phyloP scores from a whole-genome alignment of 2,888 invertebrate species.

The Diarsia rubi region DNA sequence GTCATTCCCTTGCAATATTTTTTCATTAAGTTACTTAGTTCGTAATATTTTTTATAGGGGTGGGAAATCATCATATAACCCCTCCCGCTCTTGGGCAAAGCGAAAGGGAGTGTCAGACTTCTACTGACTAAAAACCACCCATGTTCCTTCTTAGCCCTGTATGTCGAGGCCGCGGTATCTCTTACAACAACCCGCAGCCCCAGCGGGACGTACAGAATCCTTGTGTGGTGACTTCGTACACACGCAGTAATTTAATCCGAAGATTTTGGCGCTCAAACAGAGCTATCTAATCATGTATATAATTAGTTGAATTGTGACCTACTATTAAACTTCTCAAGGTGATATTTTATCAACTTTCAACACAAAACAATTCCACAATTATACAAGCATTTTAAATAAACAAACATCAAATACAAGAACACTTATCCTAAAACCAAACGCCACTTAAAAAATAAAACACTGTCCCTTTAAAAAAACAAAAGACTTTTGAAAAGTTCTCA shows the following conservation, averaged over 20 bases:
- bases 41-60: too few species aligned
- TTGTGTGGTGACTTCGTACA: too few species aligned
- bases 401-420: slow-evolving; percentile 3
- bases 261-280: neutral
- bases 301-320: neutral
- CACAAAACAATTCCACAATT: neutral
- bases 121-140: too few species aligned
- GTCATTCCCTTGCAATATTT: too few species aligned
- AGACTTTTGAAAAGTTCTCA: slow-evolving; percentile 37
- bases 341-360: slow-evolving; percentile 5
- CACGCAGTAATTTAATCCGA: neutral
- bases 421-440: neutral
- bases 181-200: too few species aligned
- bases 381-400: neutral
- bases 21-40: too few species aligned
- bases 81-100: too few species aligned
- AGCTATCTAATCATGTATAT: neutral
- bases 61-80: too few species aligned
- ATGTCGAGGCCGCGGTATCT: too few species aligned
- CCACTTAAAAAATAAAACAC: slow-evolving; percentile 18
- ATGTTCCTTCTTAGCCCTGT: too few species aligned
- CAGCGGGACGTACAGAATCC: too few species aligned
- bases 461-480: slow-evolving; percentile 9
- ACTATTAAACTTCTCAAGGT: neutral
- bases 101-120: too few species aligned